These are phyloP conservation scores for Urocyon cinereoargenteus DNA, from an alignment of 2,797 vertebrate genomes.

Conservation along the genomic window DNA sequence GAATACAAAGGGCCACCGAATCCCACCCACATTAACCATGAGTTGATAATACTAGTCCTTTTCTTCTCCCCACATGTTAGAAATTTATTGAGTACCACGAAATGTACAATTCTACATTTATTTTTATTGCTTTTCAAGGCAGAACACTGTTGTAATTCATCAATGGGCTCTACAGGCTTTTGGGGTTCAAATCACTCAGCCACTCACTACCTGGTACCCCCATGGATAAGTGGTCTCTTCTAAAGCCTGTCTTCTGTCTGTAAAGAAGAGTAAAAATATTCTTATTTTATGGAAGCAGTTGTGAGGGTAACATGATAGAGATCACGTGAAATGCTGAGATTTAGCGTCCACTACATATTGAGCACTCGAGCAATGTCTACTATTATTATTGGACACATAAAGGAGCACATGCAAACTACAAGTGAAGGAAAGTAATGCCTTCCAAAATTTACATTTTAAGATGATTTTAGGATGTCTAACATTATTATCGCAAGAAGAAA, in stretches of 20 bases:
- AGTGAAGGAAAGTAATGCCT: constrained; percentile 26
- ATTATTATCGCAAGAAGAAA: constrained; percentile 61
- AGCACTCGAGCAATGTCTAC: background rate
- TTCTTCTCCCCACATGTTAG: background rate
- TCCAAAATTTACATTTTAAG: constrained; percentile 49
- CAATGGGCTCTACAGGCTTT: background rate
- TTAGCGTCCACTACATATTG: background rate
- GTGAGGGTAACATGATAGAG: background rate
- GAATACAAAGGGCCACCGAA: background rate
- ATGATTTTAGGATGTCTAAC: constrained; percentile 54
- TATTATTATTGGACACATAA: constrained; percentile 47
- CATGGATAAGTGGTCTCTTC: background rate
- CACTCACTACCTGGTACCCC: background rate
- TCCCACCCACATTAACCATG: background rate
- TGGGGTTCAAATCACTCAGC: background rate
- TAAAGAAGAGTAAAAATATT: background rate
- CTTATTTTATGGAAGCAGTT: background rate
- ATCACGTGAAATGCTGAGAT: background rate
- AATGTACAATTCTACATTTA: background rate
- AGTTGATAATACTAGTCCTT: background rate
- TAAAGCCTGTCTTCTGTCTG: background rate
- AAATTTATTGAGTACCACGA: background rate
- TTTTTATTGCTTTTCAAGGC: constrained; percentile 32
- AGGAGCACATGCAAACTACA: background rate
- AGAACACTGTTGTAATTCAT: background rate